Base-by-base conservation (phyloP, 2,113 vertebrate genomes). In the Heterocephalus glaber region DNA sequence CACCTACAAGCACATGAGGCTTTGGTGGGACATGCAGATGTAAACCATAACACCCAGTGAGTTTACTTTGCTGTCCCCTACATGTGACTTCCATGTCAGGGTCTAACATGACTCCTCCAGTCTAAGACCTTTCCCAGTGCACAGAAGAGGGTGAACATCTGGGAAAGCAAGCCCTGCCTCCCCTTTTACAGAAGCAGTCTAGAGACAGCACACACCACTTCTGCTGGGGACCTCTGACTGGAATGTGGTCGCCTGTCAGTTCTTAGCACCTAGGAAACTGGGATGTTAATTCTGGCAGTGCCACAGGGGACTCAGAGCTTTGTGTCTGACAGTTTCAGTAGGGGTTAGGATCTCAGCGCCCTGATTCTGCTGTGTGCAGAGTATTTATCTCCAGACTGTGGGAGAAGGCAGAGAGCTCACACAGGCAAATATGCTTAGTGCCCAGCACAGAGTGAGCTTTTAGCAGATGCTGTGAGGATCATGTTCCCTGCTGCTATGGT, bases 401-500 rank as follows among this genome's bases (percentile, higher is more conserved):
- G 19, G 47, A 89, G 52, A 74, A n/a, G 5, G 52, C 33, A 5
- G 20, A 9, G 68, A n/a, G 19, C 77, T 33, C 33, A 17, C 2
- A 7, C 5, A 12, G 58, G 20, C 19, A 0, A 41, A 49, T 52
- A 11, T 22, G 14, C 9, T 30, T 38, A 2, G 61, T 35, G 26
- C 10, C 72, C 8, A n/a, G 38, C 33, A 0, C 58, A 41, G 44
- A 28, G n/a, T 9, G 2, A 54, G 52, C 83, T 20, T 30, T 35
- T 19, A 60, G 16, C 7, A 30, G 58, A 7, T n/a, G 35, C 47
- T 12, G 2, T 22, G 9, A 30, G 3, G 19, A 12, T 68, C 26
- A 3, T 33, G 26, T 3, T 7, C 52, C 20, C 47, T 17, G 0
- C 30, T 33, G 3, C 17, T 1, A 0, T 17, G 49, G 26, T 12